Conservation (phyloP, 2,113 vertebrate genomes). For the Corydoras sp. region DNA sequence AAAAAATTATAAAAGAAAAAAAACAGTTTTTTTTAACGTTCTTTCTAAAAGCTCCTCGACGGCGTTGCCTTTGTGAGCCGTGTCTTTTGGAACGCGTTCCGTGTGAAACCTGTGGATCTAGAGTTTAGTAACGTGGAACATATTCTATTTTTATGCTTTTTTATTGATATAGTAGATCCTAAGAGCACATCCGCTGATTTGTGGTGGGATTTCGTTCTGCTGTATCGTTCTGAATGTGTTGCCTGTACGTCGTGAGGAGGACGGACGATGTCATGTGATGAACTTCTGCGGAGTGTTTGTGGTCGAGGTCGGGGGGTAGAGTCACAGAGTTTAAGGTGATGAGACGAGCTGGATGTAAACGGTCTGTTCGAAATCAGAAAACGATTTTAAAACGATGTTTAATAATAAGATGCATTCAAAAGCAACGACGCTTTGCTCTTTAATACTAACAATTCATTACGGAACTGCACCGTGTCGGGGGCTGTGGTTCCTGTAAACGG, state of each 20-base stretch:
- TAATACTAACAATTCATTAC: too few relatives aligned
- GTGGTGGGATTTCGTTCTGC: slow-evolving; percentile 1
- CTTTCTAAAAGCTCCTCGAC: neutral
- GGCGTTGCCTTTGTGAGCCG: too few relatives aligned
- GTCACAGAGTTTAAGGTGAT: too few relatives aligned
- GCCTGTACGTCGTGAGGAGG: neutral
- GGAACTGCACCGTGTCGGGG: too few relatives aligned
- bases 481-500: too few relatives aligned
- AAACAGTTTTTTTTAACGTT: neutral
- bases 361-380: too few relatives aligned
- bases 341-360: too few relatives aligned
- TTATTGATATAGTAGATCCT: slow-evolving; percentile 9
- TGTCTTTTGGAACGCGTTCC: too few relatives aligned
- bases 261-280: neutral
- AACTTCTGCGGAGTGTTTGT: neutral
- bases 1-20: too few relatives aligned
- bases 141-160: slow-evolving; percentile 15
- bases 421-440: too few relatives aligned
- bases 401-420: too few relatives aligned
- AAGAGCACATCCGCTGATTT: slow-evolving; percentile 3
- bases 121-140: neutral
- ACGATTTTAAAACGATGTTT: too few relatives aligned
- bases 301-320: neutral
- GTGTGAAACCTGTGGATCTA: neutral
- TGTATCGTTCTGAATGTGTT: neutral